Evolutionary conservation across 2,888 invertebrate species (phyloP).

Genomic region (Synanthedon formicaeformis): DNA sequence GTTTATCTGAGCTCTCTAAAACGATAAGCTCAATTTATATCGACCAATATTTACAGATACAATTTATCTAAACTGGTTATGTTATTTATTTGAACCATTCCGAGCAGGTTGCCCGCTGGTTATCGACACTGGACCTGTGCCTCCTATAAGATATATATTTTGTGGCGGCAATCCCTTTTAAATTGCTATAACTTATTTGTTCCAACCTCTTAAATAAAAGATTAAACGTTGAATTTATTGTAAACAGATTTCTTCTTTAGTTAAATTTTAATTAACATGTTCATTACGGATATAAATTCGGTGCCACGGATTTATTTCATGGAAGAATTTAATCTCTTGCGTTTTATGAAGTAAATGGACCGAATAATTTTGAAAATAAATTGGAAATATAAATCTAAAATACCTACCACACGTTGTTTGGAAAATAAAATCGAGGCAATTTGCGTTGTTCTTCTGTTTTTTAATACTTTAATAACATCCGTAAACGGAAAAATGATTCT

Average conservation of each 20-base stretch:
- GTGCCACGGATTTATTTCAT: no score
- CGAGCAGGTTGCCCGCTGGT: slow-evolving; percentile 55
- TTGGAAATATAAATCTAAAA: no score
- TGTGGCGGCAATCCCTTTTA: slow-evolving; percentile 49
- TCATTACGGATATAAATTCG: slow-evolving; percentile 1
- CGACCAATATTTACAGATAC: slow-evolving; percentile 58
- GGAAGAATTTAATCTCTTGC: no score
- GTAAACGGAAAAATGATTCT: no score
- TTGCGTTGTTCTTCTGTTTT: no score
- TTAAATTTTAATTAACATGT: slow-evolving; percentile 29
- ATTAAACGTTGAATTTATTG: slow-evolving; percentile 37
- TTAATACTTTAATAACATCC: no score
- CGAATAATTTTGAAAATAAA: no score
- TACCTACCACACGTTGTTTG: no score
- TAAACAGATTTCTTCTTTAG: slow-evolving; percentile 17
- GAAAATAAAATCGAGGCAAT: no score
- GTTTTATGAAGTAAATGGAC: no score
- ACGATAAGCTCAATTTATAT: slow-evolving; percentile 51
- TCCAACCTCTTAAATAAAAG: slow-evolving; percentile 20
- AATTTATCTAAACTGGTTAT: slow-evolving; percentile 59
- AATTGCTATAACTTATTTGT: slow-evolving; percentile 55
- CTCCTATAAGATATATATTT: slow-evolving; percentile 47
- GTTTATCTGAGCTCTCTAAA: slow-evolving; percentile 30
- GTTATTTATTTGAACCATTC: slow-evolving; percentile 57
- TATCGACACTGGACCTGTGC: slow-evolving; percentile 47